Evolutionary conservation across 2,113 vertebrate species (phyloP), one percentile per base, ranked within the genome.

Genomic region (Mola mola): DNA sequence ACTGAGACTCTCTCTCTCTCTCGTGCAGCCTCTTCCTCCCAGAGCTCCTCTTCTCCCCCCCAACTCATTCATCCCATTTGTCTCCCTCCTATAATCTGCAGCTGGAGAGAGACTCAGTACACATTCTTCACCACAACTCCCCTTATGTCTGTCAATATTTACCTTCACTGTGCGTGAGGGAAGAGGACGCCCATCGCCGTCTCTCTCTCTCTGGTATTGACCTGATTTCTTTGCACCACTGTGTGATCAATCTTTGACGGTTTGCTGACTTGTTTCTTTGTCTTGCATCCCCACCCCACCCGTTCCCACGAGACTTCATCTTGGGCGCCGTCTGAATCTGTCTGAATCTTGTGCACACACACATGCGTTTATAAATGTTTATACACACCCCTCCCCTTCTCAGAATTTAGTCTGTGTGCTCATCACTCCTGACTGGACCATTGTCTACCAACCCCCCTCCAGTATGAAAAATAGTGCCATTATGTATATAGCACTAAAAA

Each of bases 261-360:
- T 77, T 82, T 81, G 74, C 75, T 78, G 79, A 87, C 71, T 73
- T 4, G 55, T 59, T 75, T 70, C 79, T 84, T 90, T 87, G 85
- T 87, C 51, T 63, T 46, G 8, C 11, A 25, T 10, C 31, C 48
- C 55, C 55, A 37, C 44, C 57, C 38, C 36, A 9, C 50, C 12
- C 28, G 17, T 48, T 33, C 46, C 64, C 59, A 68, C 40, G 28
- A 6, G 33, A 38, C 43, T 19, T 42, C 15, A 60, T 82, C 64
- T 79, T 53, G 31, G 49, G 29, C 3, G 4, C 48, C 68, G 85
- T 85, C 75, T 85, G 67, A 62, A 75, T 69, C 49, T 51, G 65
- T 81, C 51, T 44, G 41, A 4, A 41, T 61, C 42, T 6, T n/a
- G 44, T 28, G 38, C 37, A 61, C 60, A 63, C 42, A 46, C 38